Conservation (phyloP, 2,888 invertebrate species). For the Embidobia sp. region DNA sequence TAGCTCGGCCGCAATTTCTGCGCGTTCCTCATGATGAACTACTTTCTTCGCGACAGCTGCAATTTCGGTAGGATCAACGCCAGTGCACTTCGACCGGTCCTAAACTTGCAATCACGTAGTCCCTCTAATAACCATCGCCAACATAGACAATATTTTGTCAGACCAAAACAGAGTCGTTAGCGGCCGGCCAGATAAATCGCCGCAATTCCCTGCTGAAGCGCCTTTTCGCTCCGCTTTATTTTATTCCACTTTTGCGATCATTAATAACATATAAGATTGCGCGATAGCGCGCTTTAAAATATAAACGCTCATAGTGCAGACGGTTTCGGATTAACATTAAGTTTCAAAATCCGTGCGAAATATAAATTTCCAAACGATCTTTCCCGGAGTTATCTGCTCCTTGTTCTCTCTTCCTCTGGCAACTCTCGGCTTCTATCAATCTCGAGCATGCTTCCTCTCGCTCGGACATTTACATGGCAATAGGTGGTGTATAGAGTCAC, state of each 20-base stretch:
- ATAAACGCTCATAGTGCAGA: constrained; percentile 28
- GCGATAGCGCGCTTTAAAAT: constrained; percentile 3
- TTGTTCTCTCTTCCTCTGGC: constrained; percentile 37
- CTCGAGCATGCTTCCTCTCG: constrained; percentile 71
- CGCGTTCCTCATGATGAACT: constrained; percentile 38
- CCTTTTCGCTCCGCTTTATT: too few relatives aligned
- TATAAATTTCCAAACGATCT: constrained; percentile 56
- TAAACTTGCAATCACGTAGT: constrained; percentile 43
- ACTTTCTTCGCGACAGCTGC: constrained; percentile 51
- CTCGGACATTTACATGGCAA: constrained; percentile 76
- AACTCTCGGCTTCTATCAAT: constrained; percentile 70
- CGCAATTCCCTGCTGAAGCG: too few relatives aligned
- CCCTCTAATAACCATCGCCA: constrained; percentile 27
- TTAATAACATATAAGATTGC: too few relatives aligned
- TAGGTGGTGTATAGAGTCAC: constrained; percentile 70
- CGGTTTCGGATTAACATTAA: constrained; percentile 37
- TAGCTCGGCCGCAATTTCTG: background rate
- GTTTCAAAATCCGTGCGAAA: constrained; percentile 54
- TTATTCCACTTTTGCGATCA: too few relatives aligned
- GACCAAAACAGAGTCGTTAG: constrained; percentile 38
- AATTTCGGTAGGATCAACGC: constrained; percentile 37
- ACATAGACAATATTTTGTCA: constrained; percentile 33
- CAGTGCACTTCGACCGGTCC: constrained; percentile 30
- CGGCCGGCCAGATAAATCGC: constrained; percentile 44
- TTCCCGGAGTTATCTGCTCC: constrained; percentile 44